Conservation (phyloP, 2,888 invertebrate genomes). For the Agriopis leucophaearia region DNA sequence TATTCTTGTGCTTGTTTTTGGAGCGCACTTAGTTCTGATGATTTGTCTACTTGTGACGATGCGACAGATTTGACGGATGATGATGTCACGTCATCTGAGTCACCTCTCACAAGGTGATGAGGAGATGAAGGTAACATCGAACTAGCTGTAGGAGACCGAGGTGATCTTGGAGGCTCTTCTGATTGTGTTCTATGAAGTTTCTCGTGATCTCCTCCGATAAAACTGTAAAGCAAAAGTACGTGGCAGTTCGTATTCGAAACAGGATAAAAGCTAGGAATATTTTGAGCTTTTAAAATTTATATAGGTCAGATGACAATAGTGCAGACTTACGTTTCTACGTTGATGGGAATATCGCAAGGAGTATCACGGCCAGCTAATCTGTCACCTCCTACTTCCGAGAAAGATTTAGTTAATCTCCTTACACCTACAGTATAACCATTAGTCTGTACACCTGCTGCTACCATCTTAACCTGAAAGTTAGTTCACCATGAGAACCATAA, state of each 20-base stretch:
- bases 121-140: conserved; percentile 77
- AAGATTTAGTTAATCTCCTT: conserved; percentile 93
- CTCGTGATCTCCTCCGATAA: conserved; percentile 88
- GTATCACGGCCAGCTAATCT: conserved; percentile 69
- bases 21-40: conserved; percentile 74
- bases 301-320: too few relatives aligned
- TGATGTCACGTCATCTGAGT: conserved; percentile 78
- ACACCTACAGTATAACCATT: conserved; percentile 89
- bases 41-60: conserved; percentile 77
- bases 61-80: conserved; percentile 78
- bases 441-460: conserved; percentile 96
- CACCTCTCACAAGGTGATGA: conserved; percentile 63
- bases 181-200: conserved; percentile 93
- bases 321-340: conserved; percentile 70
- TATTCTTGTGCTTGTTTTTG: conserved; percentile 82
- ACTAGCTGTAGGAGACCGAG: conserved; percentile 85
- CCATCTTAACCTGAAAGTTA: conserved; percentile 91
- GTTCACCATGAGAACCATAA: not conserved
- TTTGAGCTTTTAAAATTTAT: too few relatives aligned
- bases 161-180: conserved; percentile 93
- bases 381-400: conserved; percentile 90
- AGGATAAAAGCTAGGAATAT: not conserved
- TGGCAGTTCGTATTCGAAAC: conserved; percentile 3
- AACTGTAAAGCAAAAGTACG: conserved; percentile 57
- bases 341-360: conserved; percentile 65